Evolutionary conservation across 2,888 invertebrate genomes (phyloP), one percentile per base, ranked within the genome.

Genomic region (Zaprionus obscuricornis): DNA sequence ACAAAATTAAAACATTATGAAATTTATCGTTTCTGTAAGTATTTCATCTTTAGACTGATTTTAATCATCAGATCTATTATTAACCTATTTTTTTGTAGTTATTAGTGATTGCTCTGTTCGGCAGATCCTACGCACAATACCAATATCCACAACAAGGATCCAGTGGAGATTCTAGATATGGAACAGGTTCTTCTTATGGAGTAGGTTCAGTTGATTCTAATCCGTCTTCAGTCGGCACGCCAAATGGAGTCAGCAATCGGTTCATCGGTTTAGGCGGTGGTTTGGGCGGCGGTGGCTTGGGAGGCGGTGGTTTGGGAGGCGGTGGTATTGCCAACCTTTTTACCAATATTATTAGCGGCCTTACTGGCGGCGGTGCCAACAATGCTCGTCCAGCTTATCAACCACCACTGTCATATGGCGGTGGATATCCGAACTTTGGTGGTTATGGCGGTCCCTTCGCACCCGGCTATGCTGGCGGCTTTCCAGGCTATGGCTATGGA

Each of bases 181-280:
- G 27, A 7, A 4, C 22, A 7, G 22, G 5, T 5, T 22, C 22
- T 7, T 22, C 22, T 7, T 4, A 5, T 22, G 22, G 22, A 4
- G 4, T 7, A 22, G 4, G 5, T 7, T 7, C 22, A 22, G 3
- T n/a, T n/a, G 26, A 8, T 11, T 14, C 20, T 1, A 22, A 33
- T 22, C 3, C 34, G 2, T 7, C 40, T 1, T 10, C 42, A 3
- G 46, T n/a, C 8, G 24, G 14, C 6, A 0, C 52, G 11, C 13
- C 66, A 8, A 51, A 64, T 10, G 62, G 43, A n/a, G 76, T 63
- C 1, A 47, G 75, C n/a, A 79, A 59, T 55, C 85, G 87, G 2
- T 71, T 85, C 4, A 18, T 87, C 0, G 86, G 85, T 4, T 39
- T 83, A 1, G 63, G 74, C 8, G 68, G 78, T 1, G 52, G 68